These are phyloP conservation scores for Microtus richardsoni DNA, from an alignment of 2,113 vertebrate species.

Conservation along the genomic window DNA sequence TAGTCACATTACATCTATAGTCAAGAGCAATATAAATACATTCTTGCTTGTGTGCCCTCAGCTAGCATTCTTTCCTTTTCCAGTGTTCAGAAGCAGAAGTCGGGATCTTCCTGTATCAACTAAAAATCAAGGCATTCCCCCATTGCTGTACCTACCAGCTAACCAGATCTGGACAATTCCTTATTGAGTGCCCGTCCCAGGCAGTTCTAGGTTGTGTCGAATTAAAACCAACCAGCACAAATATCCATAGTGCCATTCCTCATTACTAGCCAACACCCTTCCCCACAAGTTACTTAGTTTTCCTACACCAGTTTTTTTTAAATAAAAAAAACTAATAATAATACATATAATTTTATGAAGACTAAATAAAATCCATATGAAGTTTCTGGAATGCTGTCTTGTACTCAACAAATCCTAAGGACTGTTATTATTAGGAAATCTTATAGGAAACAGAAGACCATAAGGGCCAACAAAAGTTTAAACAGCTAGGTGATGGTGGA, in stretches of 20 bases:
- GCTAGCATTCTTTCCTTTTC: background rate
- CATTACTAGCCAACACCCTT: conserved; percentile 1
- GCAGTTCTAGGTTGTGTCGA: background rate
- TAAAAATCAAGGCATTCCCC: background rate
- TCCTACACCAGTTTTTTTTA: conserved; percentile 45
- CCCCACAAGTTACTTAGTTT: conserved; percentile 8
- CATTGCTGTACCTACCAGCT: background rate
- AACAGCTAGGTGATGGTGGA: background rate
- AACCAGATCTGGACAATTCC: background rate
- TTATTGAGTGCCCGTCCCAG: background rate
- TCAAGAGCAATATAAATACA: background rate
- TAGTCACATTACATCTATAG: background rate
- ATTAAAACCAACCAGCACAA: background rate
- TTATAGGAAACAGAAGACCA: background rate
- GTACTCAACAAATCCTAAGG: conserved; percentile 34
- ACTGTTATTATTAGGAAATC: conserved; percentile 49
- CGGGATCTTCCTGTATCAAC: background rate
- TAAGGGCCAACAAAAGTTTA: background rate
- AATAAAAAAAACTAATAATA: background rate
- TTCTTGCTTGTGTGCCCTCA: background rate
- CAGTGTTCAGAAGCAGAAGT: background rate
- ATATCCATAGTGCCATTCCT: conserved; percentile 51
- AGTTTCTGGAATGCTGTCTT: conserved; percentile 20
- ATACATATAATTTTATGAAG: background rate
- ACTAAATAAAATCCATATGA: conserved; percentile 41